Evolutionary conservation across 1,140 invertebrate genomes (phyloP).

Genomic region (Eurosta solidaginis): DNA sequence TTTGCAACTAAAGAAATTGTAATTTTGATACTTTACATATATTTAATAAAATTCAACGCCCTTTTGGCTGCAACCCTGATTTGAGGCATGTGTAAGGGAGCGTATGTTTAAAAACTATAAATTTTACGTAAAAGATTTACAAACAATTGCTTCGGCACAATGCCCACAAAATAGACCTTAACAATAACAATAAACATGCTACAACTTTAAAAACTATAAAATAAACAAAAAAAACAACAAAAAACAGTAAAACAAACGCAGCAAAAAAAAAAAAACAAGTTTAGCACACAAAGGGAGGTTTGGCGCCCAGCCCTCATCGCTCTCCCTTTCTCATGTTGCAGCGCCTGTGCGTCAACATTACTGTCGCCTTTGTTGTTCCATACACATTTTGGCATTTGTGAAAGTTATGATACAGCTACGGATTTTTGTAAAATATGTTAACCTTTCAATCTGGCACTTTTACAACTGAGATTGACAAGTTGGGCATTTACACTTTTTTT

Average conservation of each 20-base stretch:
- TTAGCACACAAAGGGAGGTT: neutral
- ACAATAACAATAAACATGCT: neutral
- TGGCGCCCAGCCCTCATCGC: neutral
- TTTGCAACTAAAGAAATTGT: no score
- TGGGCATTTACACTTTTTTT: constrained; percentile 1
- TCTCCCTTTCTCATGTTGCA: neutral
- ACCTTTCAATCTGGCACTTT: constrained; percentile 24
- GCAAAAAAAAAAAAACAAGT: neutral
- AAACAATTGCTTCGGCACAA: constrained; percentile 1
- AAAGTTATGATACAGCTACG: neutral
- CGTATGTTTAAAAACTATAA: no score
- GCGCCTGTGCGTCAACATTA: neutral
- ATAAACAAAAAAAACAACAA: neutral
- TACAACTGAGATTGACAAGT: constrained; percentile 17
- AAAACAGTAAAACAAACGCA: no score
- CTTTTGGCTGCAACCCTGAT: no score
- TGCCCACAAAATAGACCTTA: neutral
- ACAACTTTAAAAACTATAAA: neutral
- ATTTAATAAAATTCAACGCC: no score
- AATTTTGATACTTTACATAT: no score
- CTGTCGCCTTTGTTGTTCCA: neutral
- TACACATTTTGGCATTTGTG: neutral
- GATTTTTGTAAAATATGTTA: neutral
- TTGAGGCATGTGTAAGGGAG: no score
- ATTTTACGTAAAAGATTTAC: neutral